Evolutionary conservation across 2,888 invertebrate genomes (phyloP), one percentile per base, ranked within the genome.

Genomic region (Chorisops tibialis): DNA sequence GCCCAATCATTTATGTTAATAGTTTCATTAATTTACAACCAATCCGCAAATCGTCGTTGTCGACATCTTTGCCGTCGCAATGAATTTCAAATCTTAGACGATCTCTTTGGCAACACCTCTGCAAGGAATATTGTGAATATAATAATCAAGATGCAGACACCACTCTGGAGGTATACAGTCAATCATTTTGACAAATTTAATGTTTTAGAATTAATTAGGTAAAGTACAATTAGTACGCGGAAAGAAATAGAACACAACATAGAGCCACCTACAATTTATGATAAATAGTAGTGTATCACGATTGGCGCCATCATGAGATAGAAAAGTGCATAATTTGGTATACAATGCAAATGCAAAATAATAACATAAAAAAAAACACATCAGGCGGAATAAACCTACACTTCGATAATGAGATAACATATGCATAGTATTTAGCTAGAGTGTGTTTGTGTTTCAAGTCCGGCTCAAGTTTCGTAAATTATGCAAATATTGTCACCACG

Each of bases 111-210:
- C 56, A 45, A 43, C 56, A 56, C 56, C 45, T 56, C 30, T 56
- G 35, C 52, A 54, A 54, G 39, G 45, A 43, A 45, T 56, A 45
- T 56, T n/a, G 54, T n/a, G n/a, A n/a, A n/a, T n/a, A n/a, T n/a
- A n/a, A n/a, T n/a, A n/a, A n/a, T n/a, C n/a, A n/a, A n/a, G n/a
- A n/a, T 30, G 30, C 30, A 30, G n/a, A n/a, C n/a, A n/a, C n/a
- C 30, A 30, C 30, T 30, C 30, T 9, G 30, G 30, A 30, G 30
- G 9, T 30, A 24, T 45, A 45, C 45, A 43, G 56, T 56, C 56
- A 56, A 56, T 56, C 56, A 56, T 35, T 56, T 56, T 56, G 56
- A 56, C 56, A 56, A 56, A 56, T 56, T 56, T 56, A 56, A 56
- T 43, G 56, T 30, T 56, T 6, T 24, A 35, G 56, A 56, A 56